Conservation (phyloP, 2,113 vertebrate genomes). For the Actenoides lindsayi region DNA sequence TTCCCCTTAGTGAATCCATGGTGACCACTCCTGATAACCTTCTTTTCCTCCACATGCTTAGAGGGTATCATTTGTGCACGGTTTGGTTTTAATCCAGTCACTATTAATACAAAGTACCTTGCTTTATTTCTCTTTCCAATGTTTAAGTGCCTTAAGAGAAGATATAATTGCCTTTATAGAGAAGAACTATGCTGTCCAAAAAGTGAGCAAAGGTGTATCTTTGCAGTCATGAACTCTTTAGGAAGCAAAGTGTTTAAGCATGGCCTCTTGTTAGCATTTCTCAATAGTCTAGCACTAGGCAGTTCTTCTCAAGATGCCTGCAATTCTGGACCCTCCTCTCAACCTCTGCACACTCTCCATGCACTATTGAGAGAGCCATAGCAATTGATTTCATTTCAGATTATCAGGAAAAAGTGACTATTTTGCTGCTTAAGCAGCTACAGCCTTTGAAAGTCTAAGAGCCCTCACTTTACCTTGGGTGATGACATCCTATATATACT, state of each 20-base stretch:
- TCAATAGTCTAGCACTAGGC: not conserved
- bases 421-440: not conserved
- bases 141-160: not conserved
- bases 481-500: not conserved
- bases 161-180: not conserved
- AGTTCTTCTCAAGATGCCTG: not conserved
- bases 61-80: not conserved
- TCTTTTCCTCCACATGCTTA: not conserved
- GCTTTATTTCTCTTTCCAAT: not conserved
- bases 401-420: not conserved
- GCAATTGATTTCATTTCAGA: not conserved
- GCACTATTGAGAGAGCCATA: not conserved
- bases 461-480: not conserved
- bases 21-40: not conserved
- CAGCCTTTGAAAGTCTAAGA: not conserved
- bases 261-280: not conserved
- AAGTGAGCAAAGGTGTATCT: not conserved
- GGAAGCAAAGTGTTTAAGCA: not conserved
- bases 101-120: not conserved
- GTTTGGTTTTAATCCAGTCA: not conserved
- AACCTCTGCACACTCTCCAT: not conserved
- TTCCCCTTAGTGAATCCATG: not conserved
- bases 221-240: not conserved
- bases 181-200: not conserved
- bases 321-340: not conserved